Evolutionary conservation across 53 echinoderm and acorn worm species (phyloP).

Genomic region (Arbacia lixula): DNA sequence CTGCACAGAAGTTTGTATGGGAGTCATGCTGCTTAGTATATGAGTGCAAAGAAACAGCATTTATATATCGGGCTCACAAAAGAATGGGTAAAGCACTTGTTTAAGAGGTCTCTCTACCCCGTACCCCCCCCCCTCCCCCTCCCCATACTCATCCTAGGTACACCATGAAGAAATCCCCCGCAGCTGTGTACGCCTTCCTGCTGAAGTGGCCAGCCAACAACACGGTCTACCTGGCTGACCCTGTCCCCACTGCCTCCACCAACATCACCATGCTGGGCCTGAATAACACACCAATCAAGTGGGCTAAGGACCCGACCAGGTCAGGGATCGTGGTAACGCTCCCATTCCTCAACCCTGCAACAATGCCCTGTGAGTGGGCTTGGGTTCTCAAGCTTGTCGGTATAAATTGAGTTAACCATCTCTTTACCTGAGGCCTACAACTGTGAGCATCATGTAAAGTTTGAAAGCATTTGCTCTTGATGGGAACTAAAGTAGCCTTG

Average conservation of each 20-base stretch:
- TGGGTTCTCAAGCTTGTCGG: slow-evolving; percentile 75
- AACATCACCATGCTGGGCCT: slow-evolving; percentile 70
- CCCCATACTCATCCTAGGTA: neutral
- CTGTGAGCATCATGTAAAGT: too few species aligned
- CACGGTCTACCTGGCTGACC: slow-evolving; percentile 51
- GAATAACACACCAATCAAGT: slow-evolving; percentile 42
- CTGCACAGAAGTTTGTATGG: too few species aligned
- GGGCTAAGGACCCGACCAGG: slow-evolving; percentile 27
- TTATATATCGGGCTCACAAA: too few species aligned
- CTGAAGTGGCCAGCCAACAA: slow-evolving; percentile 62
- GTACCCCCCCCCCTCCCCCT: too few species aligned
- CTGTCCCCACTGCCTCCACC: slow-evolving; percentile 14
- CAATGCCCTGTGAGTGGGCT: slow-evolving; percentile 73
- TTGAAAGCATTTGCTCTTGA: too few species aligned
- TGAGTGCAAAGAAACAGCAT: too few species aligned
- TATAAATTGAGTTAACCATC: too few species aligned
- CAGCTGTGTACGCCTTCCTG: slow-evolving; percentile 48
- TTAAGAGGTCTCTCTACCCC: too few species aligned
- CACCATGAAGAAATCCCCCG: neutral
- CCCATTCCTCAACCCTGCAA: slow-evolving; percentile 59
- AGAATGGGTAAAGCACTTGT: too few species aligned
- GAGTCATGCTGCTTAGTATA: too few species aligned
- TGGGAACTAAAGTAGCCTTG: too few species aligned
- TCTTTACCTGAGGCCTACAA: too few species aligned
- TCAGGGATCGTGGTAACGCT: slow-evolving; percentile 58